A percentile compares a stretch with the other conserved stretches of the same genome.
These are phyloP conservation scores for Drosophila pruinosa DNA, from an alignment of 1,140 invertebrate species.

Conservation along the genomic window DNA sequence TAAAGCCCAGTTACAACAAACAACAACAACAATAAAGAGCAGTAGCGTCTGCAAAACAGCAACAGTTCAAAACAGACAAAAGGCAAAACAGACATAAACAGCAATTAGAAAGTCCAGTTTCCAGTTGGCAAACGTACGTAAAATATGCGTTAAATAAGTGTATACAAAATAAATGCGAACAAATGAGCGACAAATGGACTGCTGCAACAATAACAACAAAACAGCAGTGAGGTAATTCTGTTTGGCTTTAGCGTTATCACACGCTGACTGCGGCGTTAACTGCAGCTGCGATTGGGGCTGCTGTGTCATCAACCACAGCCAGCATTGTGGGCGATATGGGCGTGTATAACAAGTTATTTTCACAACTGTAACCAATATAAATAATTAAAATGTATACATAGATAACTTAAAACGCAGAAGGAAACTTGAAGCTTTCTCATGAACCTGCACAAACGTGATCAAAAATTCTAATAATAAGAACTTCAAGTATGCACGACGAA, in stretches of 20 bases:
- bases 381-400: background rate
- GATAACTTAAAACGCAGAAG: background rate
- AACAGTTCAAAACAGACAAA: conserved; percentile 25
- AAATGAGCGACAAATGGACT: conserved; percentile 58
- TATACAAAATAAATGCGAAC: conserved; percentile 66
- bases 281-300: conserved; percentile 3
- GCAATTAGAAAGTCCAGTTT: conserved; percentile 69
- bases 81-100: conserved; percentile 50
- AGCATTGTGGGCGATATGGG: background rate
- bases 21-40: background rate
- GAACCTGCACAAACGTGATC: too few relatives aligned
- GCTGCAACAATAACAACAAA: conserved; percentile 17
- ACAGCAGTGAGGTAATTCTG: conserved; percentile 44
- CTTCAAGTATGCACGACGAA: too few relatives aligned
- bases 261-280: conserved; percentile 26
- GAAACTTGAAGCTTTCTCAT: background rate
- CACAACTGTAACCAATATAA: background rate
- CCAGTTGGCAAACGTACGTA: conserved; percentile 37
- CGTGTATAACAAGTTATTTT: background rate
- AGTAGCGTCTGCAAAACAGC: conserved; percentile 32
- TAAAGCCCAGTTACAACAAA: conserved; percentile 35
- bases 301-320: conserved; percentile 26
- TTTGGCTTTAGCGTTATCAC: conserved; percentile 50
- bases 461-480: too few relatives aligned
- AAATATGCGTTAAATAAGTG: conserved; percentile 66